Conservation (phyloP, 2,888 invertebrate genomes). For the Nemapogon koenigi region DNA sequence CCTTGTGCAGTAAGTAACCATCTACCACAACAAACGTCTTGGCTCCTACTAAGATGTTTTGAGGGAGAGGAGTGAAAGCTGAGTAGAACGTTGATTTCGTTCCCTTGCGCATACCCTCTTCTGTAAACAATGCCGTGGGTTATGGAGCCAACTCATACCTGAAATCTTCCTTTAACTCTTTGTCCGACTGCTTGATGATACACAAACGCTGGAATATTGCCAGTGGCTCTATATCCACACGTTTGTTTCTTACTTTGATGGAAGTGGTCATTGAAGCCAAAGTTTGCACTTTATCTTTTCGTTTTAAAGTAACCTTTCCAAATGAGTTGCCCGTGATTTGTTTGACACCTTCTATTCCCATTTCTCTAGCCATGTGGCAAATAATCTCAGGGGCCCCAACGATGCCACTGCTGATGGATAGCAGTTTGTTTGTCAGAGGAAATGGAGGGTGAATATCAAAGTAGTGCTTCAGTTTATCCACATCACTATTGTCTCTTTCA, state of each 20-base stretch:
- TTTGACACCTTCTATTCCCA: background rate
- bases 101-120: no score
- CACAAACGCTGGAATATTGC: slow-evolving; percentile 15
- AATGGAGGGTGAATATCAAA: no score
- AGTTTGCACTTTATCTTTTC: slow-evolving; percentile 13
- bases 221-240: slow-evolving; percentile 13
- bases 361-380: background rate
- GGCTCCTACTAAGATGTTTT: no score
- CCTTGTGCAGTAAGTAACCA: background rate
- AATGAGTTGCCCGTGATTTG: background rate
- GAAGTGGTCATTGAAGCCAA: slow-evolving; percentile 12
- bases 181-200: slow-evolving; percentile 10
- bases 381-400: background rate
- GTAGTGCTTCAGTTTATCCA: no score
- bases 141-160: slow-evolving; percentile 14
- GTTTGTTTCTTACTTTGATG: slow-evolving; percentile 8
- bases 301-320: slow-evolving; percentile 13
- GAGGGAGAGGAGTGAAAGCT: no score
- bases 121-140: slow-evolving; percentile 14
- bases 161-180: slow-evolving; percentile 12
- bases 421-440: no score
- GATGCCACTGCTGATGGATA: background rate
- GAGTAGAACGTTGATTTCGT: no score
- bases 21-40: background rate
- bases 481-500: no score